A percentile compares a stretch with the other conserved stretches of the same genome.
Evolutionary conservation across 2,113 vertebrate genomes (phyloP).

Genomic region (Clarias magur): DNA sequence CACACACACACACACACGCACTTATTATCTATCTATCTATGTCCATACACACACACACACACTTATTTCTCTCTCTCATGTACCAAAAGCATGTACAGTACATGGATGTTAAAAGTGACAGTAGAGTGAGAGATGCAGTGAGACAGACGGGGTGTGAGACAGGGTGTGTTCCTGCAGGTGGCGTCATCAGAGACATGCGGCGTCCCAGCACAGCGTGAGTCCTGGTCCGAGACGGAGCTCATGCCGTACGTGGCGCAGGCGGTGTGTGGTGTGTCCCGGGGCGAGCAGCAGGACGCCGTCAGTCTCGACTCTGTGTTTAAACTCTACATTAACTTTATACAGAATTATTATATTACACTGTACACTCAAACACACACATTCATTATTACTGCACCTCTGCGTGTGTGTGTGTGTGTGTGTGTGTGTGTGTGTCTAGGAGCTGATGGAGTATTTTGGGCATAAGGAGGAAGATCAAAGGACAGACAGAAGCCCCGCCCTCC

Average conservation of each 20-base stretch:
- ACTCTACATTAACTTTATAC: too few species aligned
- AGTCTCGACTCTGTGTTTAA: not conserved
- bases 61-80: not conserved
- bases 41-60: not conserved
- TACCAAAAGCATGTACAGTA: not conserved
- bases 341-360: too few species aligned
- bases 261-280: conserved; percentile 74
- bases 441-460: conserved; percentile 54
- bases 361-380: too few species aligned
- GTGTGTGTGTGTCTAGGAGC: conserved; percentile 54
- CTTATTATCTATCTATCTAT: too few species aligned
- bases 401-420: conserved; percentile 17
- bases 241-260: conserved; percentile 73
- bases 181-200: conserved; percentile 71
- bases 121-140: not conserved
- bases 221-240: conserved; percentile 68
- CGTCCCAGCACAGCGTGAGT: conserved; percentile 38
- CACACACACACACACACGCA: not conserved
- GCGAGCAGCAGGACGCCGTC: conserved; percentile 76
- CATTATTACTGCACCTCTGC: not conserved
- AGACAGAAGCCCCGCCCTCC: conserved; percentile 67
- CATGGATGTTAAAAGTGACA: not conserved
- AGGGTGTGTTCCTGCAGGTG: conserved; percentile 70
- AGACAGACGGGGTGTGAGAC: not conserved
- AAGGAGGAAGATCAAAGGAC: conserved; percentile 21